Evolutionary conservation across 2,113 vertebrate genomes (phyloP).

Genomic region (Baryphthengus martii): DNA sequence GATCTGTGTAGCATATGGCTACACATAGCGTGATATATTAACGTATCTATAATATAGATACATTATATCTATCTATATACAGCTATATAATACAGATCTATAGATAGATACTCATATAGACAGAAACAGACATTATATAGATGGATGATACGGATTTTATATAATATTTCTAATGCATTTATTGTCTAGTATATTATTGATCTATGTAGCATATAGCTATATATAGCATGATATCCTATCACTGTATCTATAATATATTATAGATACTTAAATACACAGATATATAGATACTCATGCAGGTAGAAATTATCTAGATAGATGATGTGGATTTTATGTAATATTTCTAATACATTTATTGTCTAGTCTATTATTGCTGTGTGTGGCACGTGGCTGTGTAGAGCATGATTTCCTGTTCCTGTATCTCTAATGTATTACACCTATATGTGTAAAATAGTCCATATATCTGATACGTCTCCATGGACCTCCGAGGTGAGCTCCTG

Average conservation of each 20-base stretch:
- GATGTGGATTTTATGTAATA: not conserved
- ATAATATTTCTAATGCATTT: not conserved
- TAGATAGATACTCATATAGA: too few species aligned
- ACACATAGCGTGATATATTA: too few species aligned
- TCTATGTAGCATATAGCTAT: not conserved
- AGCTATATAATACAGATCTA: too few species aligned
- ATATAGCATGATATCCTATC: not conserved
- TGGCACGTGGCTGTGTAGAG: too few species aligned
- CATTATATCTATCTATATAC: too few species aligned
- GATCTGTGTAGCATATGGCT: too few species aligned
- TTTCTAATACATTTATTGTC: not conserved
- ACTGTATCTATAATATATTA: not conserved
- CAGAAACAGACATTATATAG: fast-evolving
- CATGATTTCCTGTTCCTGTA: not conserved
- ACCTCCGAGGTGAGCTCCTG: not conserved
- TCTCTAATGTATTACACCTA: not conserved
- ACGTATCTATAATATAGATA: too few species aligned
- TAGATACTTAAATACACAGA: too few species aligned
- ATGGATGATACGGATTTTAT: fast-evolving
- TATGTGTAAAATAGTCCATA: not conserved
- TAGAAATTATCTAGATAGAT: fast-evolving
- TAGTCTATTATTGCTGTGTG: too few species aligned
- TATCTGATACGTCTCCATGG: not conserved
- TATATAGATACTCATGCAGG: too few species aligned
- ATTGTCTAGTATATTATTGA: too few species aligned